Evolutionary conservation across 2,113 vertebrate genomes (phyloP).

Genomic region (Trogon melanurus): DNA sequence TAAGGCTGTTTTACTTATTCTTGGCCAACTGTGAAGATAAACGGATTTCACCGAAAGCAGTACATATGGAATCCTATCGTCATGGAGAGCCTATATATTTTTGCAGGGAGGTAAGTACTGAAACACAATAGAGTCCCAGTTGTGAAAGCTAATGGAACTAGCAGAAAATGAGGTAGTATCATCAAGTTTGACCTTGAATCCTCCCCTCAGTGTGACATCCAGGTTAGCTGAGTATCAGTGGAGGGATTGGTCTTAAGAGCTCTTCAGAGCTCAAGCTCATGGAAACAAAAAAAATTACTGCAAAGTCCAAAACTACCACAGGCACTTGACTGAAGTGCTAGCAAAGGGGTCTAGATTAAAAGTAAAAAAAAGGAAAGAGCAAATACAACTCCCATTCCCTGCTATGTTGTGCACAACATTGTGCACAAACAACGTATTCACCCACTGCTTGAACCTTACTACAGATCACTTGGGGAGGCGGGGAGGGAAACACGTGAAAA

Average conservation of each 20-base stretch:
- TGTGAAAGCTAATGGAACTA: constrained; percentile 9
- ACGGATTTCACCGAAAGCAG: constrained; percentile 70
- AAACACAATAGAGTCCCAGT: neutral
- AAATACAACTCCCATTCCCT: neutral
- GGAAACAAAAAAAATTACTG: neutral
- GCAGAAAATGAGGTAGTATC: neutral
- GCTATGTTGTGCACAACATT: neutral
- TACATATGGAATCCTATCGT: constrained; percentile 64
- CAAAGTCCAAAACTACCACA: neutral
- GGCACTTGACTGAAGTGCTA: neutral
- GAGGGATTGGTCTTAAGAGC: neutral
- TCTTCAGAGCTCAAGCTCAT: neutral
- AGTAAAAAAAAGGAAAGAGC: neutral
- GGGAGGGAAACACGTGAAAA: neutral
- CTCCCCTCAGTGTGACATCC: neutral
- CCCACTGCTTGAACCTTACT: neutral
- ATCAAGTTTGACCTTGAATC: constrained; percentile 17
- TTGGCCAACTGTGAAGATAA: constrained; percentile 74
- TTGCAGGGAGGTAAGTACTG: constrained; percentile 28
- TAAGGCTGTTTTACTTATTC: constrained; percentile 76
- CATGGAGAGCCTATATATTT: constrained; percentile 48
- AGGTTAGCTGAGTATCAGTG: neutral
- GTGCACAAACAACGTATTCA: neutral
- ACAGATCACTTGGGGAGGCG: neutral
- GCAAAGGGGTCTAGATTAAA: neutral